Conservation (phyloP, 2,797 vertebrate genomes). For the Chaenodraco wilsoni region DNA sequence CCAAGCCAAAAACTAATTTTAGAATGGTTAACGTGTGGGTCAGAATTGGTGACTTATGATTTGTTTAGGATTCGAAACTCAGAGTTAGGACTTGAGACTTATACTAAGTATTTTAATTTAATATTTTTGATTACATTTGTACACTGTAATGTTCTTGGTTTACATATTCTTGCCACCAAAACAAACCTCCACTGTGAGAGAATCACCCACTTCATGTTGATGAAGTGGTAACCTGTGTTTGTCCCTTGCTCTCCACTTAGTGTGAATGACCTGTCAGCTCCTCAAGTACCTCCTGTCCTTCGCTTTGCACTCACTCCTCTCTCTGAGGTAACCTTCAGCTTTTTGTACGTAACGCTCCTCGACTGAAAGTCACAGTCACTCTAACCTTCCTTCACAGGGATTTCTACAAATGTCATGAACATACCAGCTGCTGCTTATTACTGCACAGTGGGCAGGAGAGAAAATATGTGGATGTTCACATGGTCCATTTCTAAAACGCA, state of each 20-base stretch:
- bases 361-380: conserved; percentile 51
- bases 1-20: no score
- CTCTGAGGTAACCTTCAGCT: conserved; percentile 52
- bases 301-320: neutral
- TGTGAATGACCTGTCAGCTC: conserved; percentile 42
- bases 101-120: no score
- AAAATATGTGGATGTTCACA: conserved; percentile 22
- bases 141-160: neutral
- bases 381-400: conserved; percentile 51
- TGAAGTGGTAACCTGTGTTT: neutral
- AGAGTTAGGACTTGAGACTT: no score
- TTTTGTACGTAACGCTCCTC: conserved; percentile 3
- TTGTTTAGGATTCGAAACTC: no score
- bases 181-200: neutral
- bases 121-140: no score
- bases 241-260: neutral
- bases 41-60: no score
- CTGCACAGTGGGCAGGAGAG: conserved; percentile 22
- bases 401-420: conserved; percentile 53
- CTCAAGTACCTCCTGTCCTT: conserved; percentile 2
- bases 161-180: neutral
- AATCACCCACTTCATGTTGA: neutral
- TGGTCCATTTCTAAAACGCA: conserved; percentile 2
- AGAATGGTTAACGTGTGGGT: no score
- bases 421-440: conserved; percentile 57